A percentile compares a stretch with the other conserved stretches of the same genome.
Conservation (phyloP, 2,797 vertebrate species). For the Acanthurus lineatus region DNA sequence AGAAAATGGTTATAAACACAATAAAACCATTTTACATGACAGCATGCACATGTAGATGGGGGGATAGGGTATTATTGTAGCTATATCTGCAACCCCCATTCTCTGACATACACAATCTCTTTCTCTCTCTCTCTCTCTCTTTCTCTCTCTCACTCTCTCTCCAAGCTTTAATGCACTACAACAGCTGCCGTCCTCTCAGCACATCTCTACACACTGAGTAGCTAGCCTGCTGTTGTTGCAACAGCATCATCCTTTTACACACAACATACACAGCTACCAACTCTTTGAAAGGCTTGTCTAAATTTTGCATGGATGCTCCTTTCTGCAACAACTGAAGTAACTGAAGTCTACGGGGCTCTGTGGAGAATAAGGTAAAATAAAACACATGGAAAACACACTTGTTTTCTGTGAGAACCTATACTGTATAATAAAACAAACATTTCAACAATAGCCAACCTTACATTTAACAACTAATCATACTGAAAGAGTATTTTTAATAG, state of each 20-base stretch:
- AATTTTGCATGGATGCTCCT: conserved; percentile 45
- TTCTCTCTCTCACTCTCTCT: conserved; percentile 21
- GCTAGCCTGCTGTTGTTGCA: conserved; percentile 9
- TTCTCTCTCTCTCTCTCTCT: conserved; percentile 12
- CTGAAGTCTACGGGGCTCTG: conserved; percentile 1
- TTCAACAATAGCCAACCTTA: not conserved
- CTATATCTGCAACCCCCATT: not conserved
- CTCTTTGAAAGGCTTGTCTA: conserved; percentile 23
- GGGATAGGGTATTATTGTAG: conserved; percentile 9
- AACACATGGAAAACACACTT: not conserved
- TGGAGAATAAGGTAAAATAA: conserved; percentile 36
- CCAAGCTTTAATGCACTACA: conserved; percentile 39
- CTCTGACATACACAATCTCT: not conserved
- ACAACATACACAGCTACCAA: conserved; percentile 9
- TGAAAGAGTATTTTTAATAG: not conserved
- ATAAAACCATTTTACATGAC: conserved; percentile 24
- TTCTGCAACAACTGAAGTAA: not conserved
- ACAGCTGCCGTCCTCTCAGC: conserved; percentile 55
- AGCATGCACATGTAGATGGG: not conserved
- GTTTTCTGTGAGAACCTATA: not conserved
- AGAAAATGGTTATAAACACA: not conserved
- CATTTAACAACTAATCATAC: not conserved
- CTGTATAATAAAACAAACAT: not conserved
- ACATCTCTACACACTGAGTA: conserved; percentile 22
- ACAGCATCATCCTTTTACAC: conserved; percentile 44